Conservation (phyloP, 2,113 vertebrate genomes). For the Poeciliopsis prolifica region DNA sequence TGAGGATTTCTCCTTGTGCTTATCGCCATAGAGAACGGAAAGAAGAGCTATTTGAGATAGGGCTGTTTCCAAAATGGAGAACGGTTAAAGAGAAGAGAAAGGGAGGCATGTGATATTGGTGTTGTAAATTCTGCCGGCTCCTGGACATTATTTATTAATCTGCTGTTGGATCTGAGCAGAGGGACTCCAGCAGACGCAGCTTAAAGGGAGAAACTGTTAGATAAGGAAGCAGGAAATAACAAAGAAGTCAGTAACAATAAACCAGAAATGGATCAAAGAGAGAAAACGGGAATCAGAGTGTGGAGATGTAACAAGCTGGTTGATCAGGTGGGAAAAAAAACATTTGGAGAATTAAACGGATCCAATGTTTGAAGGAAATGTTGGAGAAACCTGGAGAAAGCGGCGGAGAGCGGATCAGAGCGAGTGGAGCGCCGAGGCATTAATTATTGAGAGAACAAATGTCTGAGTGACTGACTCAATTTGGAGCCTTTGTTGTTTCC, state of each 20-base stretch:
- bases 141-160: slow-evolving; percentile 71
- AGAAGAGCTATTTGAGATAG: slow-evolving; percentile 23
- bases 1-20: slow-evolving; percentile 48
- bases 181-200: slow-evolving; percentile 2
- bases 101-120: slow-evolving; percentile 36
- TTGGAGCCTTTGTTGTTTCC: slow-evolving; percentile 72
- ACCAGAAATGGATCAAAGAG: background rate
- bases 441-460: slow-evolving; percentile 79
- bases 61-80: slow-evolving; percentile 45
- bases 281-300: background rate
- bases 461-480: slow-evolving; percentile 77
- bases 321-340: background rate
- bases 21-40: slow-evolving; percentile 29
- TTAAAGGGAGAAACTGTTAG: slow-evolving; percentile 21
- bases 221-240: slow-evolving; percentile 12
- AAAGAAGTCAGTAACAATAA: background rate
- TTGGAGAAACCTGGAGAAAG: slow-evolving; percentile 28
- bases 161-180: slow-evolving; percentile 48
- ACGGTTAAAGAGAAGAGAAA: slow-evolving; percentile 21
- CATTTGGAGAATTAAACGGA: too few relatives aligned
- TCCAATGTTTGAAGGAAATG: background rate
- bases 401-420: slow-evolving; percentile 41
- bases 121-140: slow-evolving; percentile 63
- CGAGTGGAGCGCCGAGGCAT: slow-evolving; percentile 57
- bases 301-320: background rate